Conservation (phyloP, 2,888 invertebrate genomes). For the Idaea straminata region DNA sequence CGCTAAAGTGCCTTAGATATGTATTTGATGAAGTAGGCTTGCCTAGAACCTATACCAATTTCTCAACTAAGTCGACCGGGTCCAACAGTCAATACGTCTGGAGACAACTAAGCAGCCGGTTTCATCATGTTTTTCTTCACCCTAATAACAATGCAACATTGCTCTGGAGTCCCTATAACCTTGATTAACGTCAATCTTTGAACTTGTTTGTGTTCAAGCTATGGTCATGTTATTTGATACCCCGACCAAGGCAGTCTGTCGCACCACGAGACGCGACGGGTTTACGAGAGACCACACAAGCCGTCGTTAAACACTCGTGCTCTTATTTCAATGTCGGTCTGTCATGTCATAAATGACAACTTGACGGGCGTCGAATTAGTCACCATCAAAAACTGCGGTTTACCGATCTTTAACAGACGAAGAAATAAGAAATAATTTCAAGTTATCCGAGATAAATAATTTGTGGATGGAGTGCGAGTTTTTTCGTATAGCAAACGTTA, state of each 20-base stretch:
- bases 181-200: not conserved
- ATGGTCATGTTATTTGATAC: constrained; percentile 24
- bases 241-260: constrained; percentile 4
- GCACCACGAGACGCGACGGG: constrained; percentile 24
- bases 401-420: constrained; percentile 7
- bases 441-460: not conserved
- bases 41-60: no score
- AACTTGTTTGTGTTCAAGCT: not conserved
- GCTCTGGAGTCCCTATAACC: not conserved
- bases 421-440: not conserved
- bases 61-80: no score
- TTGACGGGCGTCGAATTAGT: constrained; percentile 44
- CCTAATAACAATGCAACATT: no score
- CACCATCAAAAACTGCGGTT: constrained; percentile 11
- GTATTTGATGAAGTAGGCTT: no score
- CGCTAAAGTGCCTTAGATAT: no score
- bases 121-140: no score
- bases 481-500: no score
- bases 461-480: no score
- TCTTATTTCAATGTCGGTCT: constrained; percentile 57
- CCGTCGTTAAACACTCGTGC: constrained; percentile 42
- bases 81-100: no score
- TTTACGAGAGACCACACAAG: constrained; percentile 67
- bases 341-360: constrained; percentile 70
- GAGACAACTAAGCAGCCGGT: no score